Evolutionary conservation across 2,797 vertebrate genomes (phyloP), one percentile per base, ranked within the genome.

Genomic region (Lagocephalus sceleratus): DNA sequence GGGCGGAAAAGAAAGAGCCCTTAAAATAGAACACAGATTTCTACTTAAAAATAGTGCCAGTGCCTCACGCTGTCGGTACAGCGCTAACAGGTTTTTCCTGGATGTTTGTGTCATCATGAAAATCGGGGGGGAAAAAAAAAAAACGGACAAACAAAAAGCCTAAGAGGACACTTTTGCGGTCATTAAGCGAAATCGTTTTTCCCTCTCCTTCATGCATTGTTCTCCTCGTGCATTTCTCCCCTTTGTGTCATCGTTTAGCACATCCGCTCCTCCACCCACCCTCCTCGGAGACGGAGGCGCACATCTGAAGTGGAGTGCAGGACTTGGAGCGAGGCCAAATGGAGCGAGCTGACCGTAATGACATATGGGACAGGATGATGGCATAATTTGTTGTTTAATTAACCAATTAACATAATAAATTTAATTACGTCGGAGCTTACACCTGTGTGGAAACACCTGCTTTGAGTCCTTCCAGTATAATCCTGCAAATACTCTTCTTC

Each of bases 381-480:
- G 68, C 63, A 76, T 83, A 81, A 86, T 79, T 69, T 73, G 80
- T 79, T 79, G 75, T 82, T 83, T 77, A 78, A 85, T 82, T 67
- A 76, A 70, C 63, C 71, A 82, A 78, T 87, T 83, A 79, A 57
- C 58, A 54, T 62, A 54, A 78, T 87, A 57, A 73, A 77, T 54
- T 72, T 69, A 54, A 82, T 78, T 50, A 57, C 60, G 54, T 57
- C 61, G 45, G 50, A 63, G 81, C 61, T 52, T 59, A 73, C 84
- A 85, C 71, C 68, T 82, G 79, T 65, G 78, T 63, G 58, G 38
- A 68, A 81, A 78, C 74, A 83, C 78, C 76, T 86, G 79, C 57
- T 60, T 54, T 35, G 50, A 66, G 41, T 52, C 44, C 42, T 42
- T 32, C n/a, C 43, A 15, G 45, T 42, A 41, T 68, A 29, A 20